Evolutionary conservation across 2,113 vertebrate species (phyloP).

Genomic region (Tamias sibiricus): DNA sequence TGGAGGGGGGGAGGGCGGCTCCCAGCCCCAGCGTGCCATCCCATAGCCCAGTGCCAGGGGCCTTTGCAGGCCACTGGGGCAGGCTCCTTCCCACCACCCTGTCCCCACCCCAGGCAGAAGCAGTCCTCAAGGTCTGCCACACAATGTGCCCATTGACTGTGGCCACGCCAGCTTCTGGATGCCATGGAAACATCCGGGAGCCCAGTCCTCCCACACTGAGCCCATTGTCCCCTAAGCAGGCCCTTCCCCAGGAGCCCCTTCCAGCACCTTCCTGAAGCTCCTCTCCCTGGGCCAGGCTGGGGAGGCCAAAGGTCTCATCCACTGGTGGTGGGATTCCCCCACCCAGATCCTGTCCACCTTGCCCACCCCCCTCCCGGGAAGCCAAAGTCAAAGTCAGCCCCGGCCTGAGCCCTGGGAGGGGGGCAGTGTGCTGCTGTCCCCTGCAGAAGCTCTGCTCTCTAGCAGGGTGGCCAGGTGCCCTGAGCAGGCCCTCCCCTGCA

Average conservation of each 20-base stretch:
- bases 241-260: not conserved
- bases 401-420: too few species aligned
- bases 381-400: not conserved
- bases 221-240: conserved; percentile 30
- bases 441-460: not conserved
- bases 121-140: not conserved
- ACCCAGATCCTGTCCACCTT: not conserved
- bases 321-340: not conserved
- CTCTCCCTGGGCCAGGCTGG: not conserved
- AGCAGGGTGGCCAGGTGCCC: not conserved
- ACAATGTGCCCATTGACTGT: conserved; percentile 61
- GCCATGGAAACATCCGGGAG: conserved; percentile 62
- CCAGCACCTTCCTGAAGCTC: not conserved
- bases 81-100: not conserved
- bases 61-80: not conserved
- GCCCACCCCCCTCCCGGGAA: not conserved
- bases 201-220: conserved; percentile 42
- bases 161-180: not conserved
- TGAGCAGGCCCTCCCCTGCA: not conserved
- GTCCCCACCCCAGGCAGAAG: not conserved
- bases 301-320: not conserved
- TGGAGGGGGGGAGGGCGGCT: not conserved
- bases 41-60: not conserved
- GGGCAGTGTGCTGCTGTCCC: too few species aligned
- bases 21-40: not conserved